phyloP scores from a whole-genome alignment of 1,140 invertebrate species.

The Pararge aegeria region DNA sequence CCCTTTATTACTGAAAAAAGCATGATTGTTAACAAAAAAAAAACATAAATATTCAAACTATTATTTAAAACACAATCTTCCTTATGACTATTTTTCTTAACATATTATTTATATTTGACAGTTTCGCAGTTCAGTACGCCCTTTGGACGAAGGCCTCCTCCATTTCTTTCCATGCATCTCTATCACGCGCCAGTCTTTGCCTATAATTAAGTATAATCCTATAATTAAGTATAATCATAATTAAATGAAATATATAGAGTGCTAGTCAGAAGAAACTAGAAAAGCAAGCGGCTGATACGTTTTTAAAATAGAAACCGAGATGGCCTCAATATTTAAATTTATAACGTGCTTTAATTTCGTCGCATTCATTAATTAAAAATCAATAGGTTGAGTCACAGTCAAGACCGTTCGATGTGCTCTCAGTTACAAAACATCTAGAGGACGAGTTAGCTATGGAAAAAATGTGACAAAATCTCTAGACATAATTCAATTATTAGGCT shows the following conservation, averaged over 20 bases:
- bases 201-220: no score
- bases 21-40: no score
- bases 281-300: neutral
- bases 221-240: neutral
- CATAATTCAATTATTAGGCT: neutral
- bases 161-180: no score
- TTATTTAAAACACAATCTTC: no score
- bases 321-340: constrained; percentile 17
- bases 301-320: constrained; percentile 19
- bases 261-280: neutral
- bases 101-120: no score
- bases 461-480: neutral
- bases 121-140: no score
- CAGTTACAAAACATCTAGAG: neutral
- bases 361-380: constrained; percentile 21
- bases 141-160: no score
- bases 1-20: no score
- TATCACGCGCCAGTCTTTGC: no score
- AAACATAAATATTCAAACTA: no score
- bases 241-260: no score
- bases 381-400: constrained; percentile 15
- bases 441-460: neutral
- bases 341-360: constrained; percentile 18
- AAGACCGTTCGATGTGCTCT: neutral
- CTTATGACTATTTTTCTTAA: no score